Percentiles rank a stretch among this genome's conserved stretches.
phyloP scores from a whole-genome alignment of 2,888 invertebrate species.

The Rotaria socialis region DNA sequence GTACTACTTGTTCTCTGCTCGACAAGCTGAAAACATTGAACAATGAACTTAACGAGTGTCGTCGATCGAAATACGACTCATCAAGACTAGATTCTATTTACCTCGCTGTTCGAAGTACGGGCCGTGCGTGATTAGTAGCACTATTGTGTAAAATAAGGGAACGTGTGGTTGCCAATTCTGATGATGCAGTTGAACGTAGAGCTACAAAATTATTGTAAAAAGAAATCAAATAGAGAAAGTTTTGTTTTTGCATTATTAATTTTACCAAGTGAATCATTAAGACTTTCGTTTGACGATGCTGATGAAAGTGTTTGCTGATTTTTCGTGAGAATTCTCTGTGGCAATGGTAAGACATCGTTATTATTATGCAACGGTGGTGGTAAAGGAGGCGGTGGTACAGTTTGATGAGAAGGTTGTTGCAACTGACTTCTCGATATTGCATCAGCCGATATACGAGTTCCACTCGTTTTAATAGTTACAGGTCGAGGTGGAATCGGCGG shows the following conservation, averaged over 20 bases:
- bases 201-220: neutral
- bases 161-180: neutral
- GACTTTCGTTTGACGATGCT: constrained; percentile 25
- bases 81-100: neutral
- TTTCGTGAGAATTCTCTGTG: neutral
- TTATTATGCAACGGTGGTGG: neutral
- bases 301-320: neutral
- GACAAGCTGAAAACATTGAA: too few relatives aligned
- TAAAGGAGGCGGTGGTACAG: neutral
- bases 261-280: constrained; percentile 24
- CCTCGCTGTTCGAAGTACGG: neutral
- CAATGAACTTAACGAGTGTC: too few relatives aligned
- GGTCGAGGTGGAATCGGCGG: constrained; percentile 38
- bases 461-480: neutral
- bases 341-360: neutral
- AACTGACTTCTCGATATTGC: neutral
- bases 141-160: neutral
- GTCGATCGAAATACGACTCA: too few relatives aligned
- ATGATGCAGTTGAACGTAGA: neutral
- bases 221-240: neutral
- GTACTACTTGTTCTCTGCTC: too few relatives aligned
- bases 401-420: neutral
- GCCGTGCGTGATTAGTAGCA: neutral
- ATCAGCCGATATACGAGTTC: neutral
- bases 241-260: neutral